Evolutionary conservation across 1,140 invertebrate genomes (phyloP), one percentile per base, ranked within the genome.

Genomic region (Cryptotermes secundus): DNA sequence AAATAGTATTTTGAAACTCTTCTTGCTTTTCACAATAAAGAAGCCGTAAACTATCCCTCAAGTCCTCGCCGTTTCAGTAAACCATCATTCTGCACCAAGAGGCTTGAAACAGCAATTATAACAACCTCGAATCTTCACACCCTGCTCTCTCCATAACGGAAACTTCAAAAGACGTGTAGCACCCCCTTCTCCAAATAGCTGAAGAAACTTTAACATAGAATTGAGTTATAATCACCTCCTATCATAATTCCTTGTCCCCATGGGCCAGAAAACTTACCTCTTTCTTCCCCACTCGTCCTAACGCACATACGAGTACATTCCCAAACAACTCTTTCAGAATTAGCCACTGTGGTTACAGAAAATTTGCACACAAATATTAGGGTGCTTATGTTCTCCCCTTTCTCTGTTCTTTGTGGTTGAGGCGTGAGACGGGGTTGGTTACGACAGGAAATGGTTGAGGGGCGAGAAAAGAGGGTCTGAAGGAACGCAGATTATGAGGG

Each of bases 311-410:
- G n/a, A n/a, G n/a, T n/a, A 59, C 12, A 59, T 59, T 59, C 53
- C 19, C 53, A 59, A 59, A 19, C 53, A 59, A 59, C 19, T 59
- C 19, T 59, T 12, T 59, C 53, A 22, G 53, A 59, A 59, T 72
- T 72, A 31, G 59, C 59, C 59, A 72, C n/a, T 31, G 59, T 14
- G 59, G n/a, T n/a, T 72, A 72, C 26, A 72, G 26, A 16, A 72
- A n/a, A 72, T 31, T 72, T 72, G 59, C 59, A 72, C 59, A 31
- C 59, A 72, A 31, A 72, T 72, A 72, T 72, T 72, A 31, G 53
- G n/a, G n/a, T n/a, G 26, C n/a, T 72, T 72, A 19, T 4, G 1
- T 31, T 12, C 59, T n/a, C 59, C n/a, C 53, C 26, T n/a, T 72
- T 7, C 19, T 49, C n/a, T 72, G 19, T 72, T 14, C 59, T 22